Conservation (phyloP, 2,888 invertebrate species). For the Villa cingulata region DNA sequence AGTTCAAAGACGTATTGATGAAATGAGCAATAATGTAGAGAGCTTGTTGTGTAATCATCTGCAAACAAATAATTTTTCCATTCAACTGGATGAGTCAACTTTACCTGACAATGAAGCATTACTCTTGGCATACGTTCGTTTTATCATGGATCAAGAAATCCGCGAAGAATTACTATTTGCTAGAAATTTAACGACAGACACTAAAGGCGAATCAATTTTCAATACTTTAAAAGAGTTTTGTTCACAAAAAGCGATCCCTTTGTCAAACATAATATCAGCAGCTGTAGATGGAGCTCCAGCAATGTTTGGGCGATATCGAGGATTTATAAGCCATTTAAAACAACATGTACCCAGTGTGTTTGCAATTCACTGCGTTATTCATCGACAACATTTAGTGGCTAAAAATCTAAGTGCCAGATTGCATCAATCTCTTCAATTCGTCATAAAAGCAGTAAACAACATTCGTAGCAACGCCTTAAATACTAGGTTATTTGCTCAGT, state of each 20-base stretch:
- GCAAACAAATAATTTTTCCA: conserved; percentile 24
- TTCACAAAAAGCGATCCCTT: conserved; percentile 5
- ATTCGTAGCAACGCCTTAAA: too few species aligned
- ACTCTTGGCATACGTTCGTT: conserved; percentile 25
- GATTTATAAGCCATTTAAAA: not conserved
- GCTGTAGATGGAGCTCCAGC: conserved; percentile 5
- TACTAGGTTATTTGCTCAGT: too few species aligned
- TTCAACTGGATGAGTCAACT: conserved; percentile 29
- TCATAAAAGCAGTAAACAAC: too few species aligned
- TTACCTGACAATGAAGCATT: conserved; percentile 24
- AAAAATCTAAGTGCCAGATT: not conserved
- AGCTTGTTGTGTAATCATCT: conserved; percentile 22
- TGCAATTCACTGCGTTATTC: conserved; percentile 1
- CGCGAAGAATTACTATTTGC: conserved; percentile 2
- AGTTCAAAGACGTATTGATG: conserved; percentile 24
- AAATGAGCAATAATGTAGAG: conserved; percentile 25
- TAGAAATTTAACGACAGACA: conserved; percentile 3
- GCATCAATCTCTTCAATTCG: too few species aligned
- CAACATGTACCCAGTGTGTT: not conserved
- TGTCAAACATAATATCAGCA: conserved; percentile 6
- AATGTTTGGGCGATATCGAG: not conserved
- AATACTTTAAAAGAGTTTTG: conserved; percentile 1
- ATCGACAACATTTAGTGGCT: not conserved
- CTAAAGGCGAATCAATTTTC: conserved; percentile 8
- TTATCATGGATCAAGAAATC: conserved; percentile 11